Evolutionary conservation across 1,140 invertebrate species (phyloP), one percentile per base, ranked within the genome.

Genomic region (Lutraria rhynchaena): DNA sequence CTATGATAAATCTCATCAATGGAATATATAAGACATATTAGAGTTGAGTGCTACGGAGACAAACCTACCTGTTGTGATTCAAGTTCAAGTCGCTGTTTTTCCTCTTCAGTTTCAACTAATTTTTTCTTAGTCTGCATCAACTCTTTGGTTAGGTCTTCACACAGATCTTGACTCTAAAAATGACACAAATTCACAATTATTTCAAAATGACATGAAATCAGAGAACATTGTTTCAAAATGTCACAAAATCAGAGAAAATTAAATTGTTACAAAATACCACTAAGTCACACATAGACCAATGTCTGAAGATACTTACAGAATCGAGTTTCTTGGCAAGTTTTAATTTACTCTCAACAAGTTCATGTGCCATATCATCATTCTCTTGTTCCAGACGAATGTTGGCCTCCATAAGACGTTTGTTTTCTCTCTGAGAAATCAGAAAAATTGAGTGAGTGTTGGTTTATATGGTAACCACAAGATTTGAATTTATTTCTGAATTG

Each of bases 71-170:
- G 95, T 51, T 93, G 92, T 17, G 96, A 95, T 92, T 99, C 97
- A 57, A 95, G 93, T 85, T 96, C 94, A 60, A 98, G 92, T 75
- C 96, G 93, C 81, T 95, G 95, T 83, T 96, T 96, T 88, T 98
- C 97, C 82, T 98, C 97, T 85, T 97, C 96, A 57, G 94, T 94
- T 84, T 97, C 95, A 17, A 94, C 92, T 0, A 98, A 93, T 0
- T 94, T 94, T 15, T 94, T 94, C 86, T 95, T 95, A 17, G 97
- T 93, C 53, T 95, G 94, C 84, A 96, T 95, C 70, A 98, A 92
- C 87, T 98, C 96, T 88, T 95, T 95, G 57, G 95, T 95, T 73
- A 96, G 95, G 67, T 94, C 94, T 86, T 98, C 97, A 71, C 95
- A 95, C 86, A 94, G 95, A 89, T 97, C 96, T 90, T 97, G 95